Percentiles rank a stretch among this genome's conserved stretches.
Conservation (phyloP, 1,140 invertebrate genomes). For the Mizuhopecten yessoensis region DNA sequence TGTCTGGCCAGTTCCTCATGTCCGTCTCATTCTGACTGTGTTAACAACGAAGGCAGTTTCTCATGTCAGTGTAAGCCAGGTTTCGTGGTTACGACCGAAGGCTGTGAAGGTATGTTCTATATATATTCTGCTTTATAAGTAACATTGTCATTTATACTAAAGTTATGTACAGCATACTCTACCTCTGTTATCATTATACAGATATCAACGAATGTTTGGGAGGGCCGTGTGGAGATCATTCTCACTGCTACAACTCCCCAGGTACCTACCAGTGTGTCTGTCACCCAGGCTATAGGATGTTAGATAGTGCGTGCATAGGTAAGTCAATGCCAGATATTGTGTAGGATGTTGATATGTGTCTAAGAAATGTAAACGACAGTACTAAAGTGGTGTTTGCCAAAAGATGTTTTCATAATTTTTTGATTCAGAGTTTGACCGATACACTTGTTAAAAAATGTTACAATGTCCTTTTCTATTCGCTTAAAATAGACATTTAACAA, state of each 20-base stretch:
- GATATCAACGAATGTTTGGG: conserved; percentile 68
- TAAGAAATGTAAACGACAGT: too few relatives aligned
- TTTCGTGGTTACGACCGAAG: conserved; percentile 44
- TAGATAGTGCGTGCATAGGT: conserved; percentile 45
- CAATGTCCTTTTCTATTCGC: too few relatives aligned
- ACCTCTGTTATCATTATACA: conserved; percentile 46
- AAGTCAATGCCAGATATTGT: not conserved
- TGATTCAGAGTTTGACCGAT: too few relatives aligned
- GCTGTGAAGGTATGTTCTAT: conserved; percentile 49
- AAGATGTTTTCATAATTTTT: too few relatives aligned
- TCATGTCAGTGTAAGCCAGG: conserved; percentile 62
- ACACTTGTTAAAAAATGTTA: too few relatives aligned
- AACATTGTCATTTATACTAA: too few relatives aligned
- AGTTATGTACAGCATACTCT: too few relatives aligned
- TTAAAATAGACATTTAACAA: too few relatives aligned
- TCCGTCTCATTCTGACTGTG: conserved; percentile 55
- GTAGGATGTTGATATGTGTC: too few relatives aligned
- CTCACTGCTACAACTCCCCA: conserved; percentile 59
- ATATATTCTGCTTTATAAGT: too few relatives aligned
- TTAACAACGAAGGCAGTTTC: conserved; percentile 65
- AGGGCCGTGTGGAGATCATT: conserved; percentile 60
- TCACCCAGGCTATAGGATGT: conserved; percentile 51
- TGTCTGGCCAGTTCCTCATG: conserved; percentile 57
- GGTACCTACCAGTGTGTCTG: conserved; percentile 69
- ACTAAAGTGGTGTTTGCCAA: too few relatives aligned